Conservation (phyloP, 2,113 vertebrate genomes). For the Cebidichthys violaceus region DNA sequence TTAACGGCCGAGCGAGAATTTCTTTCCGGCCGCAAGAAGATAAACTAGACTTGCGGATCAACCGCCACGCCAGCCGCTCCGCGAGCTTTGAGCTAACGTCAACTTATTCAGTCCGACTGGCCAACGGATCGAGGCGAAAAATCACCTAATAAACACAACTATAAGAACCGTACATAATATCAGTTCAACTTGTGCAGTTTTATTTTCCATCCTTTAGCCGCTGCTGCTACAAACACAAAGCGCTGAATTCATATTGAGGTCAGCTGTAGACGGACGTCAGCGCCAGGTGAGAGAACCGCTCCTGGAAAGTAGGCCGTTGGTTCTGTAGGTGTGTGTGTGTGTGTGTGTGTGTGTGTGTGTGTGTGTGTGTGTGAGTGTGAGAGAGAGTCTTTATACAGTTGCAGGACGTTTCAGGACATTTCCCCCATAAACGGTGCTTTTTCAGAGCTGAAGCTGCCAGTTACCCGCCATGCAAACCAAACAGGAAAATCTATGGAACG, state of each 20-base stretch:
- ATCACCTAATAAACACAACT: background rate
- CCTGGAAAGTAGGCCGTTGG: constrained; percentile 66
- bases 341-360: background rate
- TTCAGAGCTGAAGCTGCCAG: constrained; percentile 20
- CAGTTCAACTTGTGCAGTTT: background rate
- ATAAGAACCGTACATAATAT: background rate
- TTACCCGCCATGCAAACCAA: constrained; percentile 14
- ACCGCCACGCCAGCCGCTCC: background rate
- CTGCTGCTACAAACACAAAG: constrained; percentile 37
- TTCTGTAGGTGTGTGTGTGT: constrained; percentile 16
- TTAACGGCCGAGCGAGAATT: background rate
- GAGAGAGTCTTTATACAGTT: background rate
- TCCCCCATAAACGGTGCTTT: constrained; percentile 27
- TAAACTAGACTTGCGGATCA: background rate
- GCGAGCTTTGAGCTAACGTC: background rate
- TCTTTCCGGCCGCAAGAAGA: background rate
- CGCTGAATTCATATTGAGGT: constrained; percentile 50
- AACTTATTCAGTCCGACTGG: background rate
- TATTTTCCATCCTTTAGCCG: constrained; percentile 39
- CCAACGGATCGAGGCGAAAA: background rate
- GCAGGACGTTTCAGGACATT: constrained; percentile 49
- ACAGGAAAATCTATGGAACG: constrained; percentile 60
- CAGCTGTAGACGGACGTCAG: constrained; percentile 28
- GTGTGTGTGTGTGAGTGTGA: background rate
- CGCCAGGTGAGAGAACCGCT: constrained; percentile 53